phyloP scores from a whole-genome alignment of 2,888 invertebrate genomes.

The Drosophila mercatorum region DNA sequence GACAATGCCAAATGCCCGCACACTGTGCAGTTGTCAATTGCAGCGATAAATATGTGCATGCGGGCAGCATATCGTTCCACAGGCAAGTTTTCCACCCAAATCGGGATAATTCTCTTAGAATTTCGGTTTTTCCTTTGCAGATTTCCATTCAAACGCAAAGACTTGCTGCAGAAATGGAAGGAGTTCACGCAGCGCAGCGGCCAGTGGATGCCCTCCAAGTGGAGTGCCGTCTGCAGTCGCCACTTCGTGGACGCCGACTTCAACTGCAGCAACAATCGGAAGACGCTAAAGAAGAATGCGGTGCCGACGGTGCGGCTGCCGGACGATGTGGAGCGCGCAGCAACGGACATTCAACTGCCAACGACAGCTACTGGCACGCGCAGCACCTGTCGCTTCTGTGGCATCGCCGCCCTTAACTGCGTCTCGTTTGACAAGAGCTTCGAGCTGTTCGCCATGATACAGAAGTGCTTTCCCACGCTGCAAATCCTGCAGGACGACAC shows the following conservation, averaged over 20 bases:
- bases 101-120: too few relatives aligned
- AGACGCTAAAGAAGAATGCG: slow-evolving; percentile 82
- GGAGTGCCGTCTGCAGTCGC: slow-evolving; percentile 84
- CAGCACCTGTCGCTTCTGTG: slow-evolving; percentile 82
- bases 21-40: slow-evolving; percentile 84
- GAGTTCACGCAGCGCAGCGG: slow-evolving; percentile 81
- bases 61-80: slow-evolving; percentile 84
- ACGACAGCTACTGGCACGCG: slow-evolving; percentile 38
- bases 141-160: slow-evolving; percentile 83
- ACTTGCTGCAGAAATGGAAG: slow-evolving; percentile 82
- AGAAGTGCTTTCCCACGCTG: slow-evolving; percentile 84
- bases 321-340: slow-evolving; percentile 28
- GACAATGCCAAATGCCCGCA: slow-evolving; percentile 79
- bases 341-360: slow-evolving; percentile 1
- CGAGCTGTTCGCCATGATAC: slow-evolving; percentile 83
- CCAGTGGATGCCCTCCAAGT: slow-evolving; percentile 83
- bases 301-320: slow-evolving; percentile 69
- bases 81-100: slow-evolving; percentile 68
- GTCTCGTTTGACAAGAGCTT: slow-evolving; percentile 82
- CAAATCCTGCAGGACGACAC: slow-evolving; percentile 83
- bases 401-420: slow-evolving; percentile 67
- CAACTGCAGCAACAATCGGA: slow-evolving; percentile 77
- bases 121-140: slow-evolving; percentile 50
- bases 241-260: slow-evolving; percentile 83
- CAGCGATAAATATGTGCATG: slow-evolving; percentile 83